A percentile compares a stretch with the other conserved stretches of the same genome.
These are phyloP conservation scores for Hirtodrosophila histrioides DNA, from an alignment of 2,888 invertebrate species.

Conservation along the genomic window DNA sequence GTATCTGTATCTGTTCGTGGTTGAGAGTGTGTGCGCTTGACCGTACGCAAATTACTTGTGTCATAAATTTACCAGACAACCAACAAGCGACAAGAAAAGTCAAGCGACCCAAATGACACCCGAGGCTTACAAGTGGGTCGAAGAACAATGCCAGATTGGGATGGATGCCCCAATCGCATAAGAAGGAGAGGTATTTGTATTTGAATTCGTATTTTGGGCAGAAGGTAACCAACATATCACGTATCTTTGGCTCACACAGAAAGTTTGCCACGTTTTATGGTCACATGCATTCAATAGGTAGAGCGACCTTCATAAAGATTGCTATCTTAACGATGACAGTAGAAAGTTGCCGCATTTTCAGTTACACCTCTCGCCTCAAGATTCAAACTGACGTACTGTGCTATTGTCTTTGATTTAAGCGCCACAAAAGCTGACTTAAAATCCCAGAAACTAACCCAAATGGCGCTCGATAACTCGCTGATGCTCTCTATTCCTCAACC, in stretches of 20 bases:
- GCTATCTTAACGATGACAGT: conserved; percentile 82
- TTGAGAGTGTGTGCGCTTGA: conserved; percentile 57
- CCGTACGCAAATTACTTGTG: conserved; percentile 78
- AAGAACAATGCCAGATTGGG: conserved; percentile 35
- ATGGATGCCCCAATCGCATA: conserved; percentile 11
- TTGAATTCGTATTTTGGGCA: conserved; percentile 5
- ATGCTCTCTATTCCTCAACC: conserved; percentile 13
- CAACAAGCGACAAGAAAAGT: conserved; percentile 63
- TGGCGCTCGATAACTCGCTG: conserved; percentile 19
- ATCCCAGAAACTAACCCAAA: conserved; percentile 54
- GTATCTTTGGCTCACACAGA: conserved; percentile 34
- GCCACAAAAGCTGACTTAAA: conserved; percentile 63
- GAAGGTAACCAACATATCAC: conserved; percentile 54
- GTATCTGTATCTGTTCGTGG: conserved; percentile 36
- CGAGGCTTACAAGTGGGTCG: conserved; percentile 71
- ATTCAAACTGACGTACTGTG: conserved; percentile 19
- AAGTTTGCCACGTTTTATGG: conserved; percentile 49
- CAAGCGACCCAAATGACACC: conserved; percentile 60
- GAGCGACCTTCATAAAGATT: conserved; percentile 81
- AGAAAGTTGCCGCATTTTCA: conserved; percentile 52
- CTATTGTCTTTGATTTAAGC: conserved; percentile 72
- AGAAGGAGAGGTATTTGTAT: conserved; percentile 5
- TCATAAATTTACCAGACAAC: conserved; percentile 66
- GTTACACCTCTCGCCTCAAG: conserved; percentile 42
- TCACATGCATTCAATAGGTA: conserved; percentile 29